These are phyloP conservation scores for Scelioninae gen. 1 DNA, from an alignment of 2,888 invertebrate species.

Conservation along the genomic window DNA sequence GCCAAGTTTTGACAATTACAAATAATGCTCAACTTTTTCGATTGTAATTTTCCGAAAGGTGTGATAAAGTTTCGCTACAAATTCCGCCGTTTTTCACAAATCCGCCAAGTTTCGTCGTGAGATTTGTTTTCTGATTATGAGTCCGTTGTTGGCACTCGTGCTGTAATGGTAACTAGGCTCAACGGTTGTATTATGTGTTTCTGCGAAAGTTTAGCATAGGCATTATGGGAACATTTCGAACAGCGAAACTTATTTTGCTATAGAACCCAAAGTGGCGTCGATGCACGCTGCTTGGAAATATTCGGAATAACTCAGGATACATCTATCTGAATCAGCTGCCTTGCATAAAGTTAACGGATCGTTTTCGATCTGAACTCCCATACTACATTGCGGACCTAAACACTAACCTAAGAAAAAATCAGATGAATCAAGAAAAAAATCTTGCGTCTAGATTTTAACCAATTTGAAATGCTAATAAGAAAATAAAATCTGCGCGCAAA, in stretches of 20 bases:
- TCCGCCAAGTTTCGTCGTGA: constrained; percentile 42
- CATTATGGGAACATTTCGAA: constrained; percentile 51
- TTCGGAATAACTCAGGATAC: constrained; percentile 62
- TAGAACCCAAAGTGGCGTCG: constrained; percentile 49
- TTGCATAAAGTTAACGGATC: constrained; percentile 43
- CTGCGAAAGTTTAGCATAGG: constrained; percentile 57
- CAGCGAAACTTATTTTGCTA: constrained; percentile 49
- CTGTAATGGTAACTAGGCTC: constrained; percentile 50
- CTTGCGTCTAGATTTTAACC: too few species aligned
- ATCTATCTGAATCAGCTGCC: constrained; percentile 31
- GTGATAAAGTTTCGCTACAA: constrained; percentile 53
- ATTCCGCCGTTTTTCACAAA: constrained; percentile 52
- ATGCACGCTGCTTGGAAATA: constrained; percentile 51
- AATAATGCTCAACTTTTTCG: constrained; percentile 30
- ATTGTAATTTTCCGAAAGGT: constrained; percentile 35
- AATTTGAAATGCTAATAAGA: too few species aligned
- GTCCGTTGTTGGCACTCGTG: constrained; percentile 52
- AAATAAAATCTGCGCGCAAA: too few species aligned
- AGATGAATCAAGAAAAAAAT: too few species aligned
- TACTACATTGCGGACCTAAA: constrained; percentile 24
- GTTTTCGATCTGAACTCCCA: constrained; percentile 31
- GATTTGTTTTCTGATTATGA: constrained; percentile 67
- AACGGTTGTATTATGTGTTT: constrained; percentile 37
- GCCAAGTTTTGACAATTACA: constrained; percentile 53
- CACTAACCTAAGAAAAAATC: constrained; percentile 13